Percentiles rank a stretch among this genome's conserved stretches.
phyloP scores from a whole-genome alignment of 2,113 vertebrate species.

The Orcinus orca region DNA sequence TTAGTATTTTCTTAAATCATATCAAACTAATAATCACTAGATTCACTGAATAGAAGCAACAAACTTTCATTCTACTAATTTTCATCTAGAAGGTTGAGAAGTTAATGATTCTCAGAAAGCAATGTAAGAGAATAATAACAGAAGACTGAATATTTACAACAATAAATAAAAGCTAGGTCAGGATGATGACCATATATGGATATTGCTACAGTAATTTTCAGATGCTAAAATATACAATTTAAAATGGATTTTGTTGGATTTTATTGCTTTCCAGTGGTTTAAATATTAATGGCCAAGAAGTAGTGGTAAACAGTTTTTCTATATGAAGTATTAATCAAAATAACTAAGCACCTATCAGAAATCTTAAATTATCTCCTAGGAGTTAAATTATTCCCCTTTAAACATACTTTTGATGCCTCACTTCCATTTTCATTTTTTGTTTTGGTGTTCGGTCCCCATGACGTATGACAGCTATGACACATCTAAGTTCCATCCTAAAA shows the following conservation, averaged over 20 bases:
- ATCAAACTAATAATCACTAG: neutral
- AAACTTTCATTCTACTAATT: neutral
- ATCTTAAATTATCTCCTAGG: neutral
- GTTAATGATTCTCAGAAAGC: conserved; percentile 2
- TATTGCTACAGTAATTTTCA: conserved; percentile 2
- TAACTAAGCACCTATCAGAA: neutral
- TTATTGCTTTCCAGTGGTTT: neutral
- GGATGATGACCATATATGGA: neutral
- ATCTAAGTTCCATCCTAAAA: conserved; percentile 92
- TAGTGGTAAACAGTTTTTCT: neutral
- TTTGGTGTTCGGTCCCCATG: conserved; percentile 89
- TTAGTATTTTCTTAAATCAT: neutral
- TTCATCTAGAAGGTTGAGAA: neutral
- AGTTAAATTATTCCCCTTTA: neutral
- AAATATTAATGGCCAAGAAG: conserved; percentile 23
- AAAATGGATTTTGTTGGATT: neutral
- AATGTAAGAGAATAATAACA: neutral
- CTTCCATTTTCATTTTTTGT: conserved; percentile 92
- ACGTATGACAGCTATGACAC: conserved; percentile 89
- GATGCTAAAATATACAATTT: neutral
- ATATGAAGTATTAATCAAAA: neutral
- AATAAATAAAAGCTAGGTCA: neutral
- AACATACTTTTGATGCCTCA: conserved; percentile 87
- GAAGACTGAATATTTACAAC: conserved; percentile 24
- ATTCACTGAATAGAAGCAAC: neutral